phyloP scores from a whole-genome alignment of 2,113 vertebrate species.

The Neodontobutis hainanensis region DNA sequence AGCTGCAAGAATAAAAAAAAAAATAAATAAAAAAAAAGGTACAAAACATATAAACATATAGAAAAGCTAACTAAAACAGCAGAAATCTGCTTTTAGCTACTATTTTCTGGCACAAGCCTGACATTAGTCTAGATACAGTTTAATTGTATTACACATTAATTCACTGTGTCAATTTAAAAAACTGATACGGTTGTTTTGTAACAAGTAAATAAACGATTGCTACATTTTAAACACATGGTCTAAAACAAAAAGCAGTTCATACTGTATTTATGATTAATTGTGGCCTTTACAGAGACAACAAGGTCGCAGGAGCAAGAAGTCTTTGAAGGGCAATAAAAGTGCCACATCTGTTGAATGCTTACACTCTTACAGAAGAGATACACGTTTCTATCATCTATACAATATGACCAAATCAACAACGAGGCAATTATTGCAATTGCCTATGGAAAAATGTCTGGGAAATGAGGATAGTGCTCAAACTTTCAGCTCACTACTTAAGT shows the following conservation, averaged over 20 bases:
- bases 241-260: conserved; percentile 11
- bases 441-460: conserved; percentile 51
- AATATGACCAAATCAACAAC: conserved; percentile 55
- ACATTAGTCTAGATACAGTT: too few relatives aligned
- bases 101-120: not conserved
- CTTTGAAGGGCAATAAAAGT: conserved; percentile 71
- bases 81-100: too few relatives aligned
- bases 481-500: conserved; percentile 65
- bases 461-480: conserved; percentile 65
- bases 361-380: conserved; percentile 15
- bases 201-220: not conserved
- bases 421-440: conserved; percentile 32
- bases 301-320: conserved; percentile 54
- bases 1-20: too few relatives aligned
- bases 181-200: too few relatives aligned
- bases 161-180: too few relatives aligned
- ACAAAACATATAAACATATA: too few relatives aligned
- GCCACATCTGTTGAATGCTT: conserved; percentile 40
- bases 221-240: not conserved
- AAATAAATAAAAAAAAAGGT: too few relatives aligned
- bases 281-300: conserved; percentile 48
- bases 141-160: too few relatives aligned
- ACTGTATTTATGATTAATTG: conserved; percentile 30
- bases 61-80: too few relatives aligned
- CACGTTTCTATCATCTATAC: conserved; percentile 1